These are phyloP conservation scores for Aphyosemion australe DNA, from an alignment of 2,113 vertebrate species.

Conservation along the genomic window DNA sequence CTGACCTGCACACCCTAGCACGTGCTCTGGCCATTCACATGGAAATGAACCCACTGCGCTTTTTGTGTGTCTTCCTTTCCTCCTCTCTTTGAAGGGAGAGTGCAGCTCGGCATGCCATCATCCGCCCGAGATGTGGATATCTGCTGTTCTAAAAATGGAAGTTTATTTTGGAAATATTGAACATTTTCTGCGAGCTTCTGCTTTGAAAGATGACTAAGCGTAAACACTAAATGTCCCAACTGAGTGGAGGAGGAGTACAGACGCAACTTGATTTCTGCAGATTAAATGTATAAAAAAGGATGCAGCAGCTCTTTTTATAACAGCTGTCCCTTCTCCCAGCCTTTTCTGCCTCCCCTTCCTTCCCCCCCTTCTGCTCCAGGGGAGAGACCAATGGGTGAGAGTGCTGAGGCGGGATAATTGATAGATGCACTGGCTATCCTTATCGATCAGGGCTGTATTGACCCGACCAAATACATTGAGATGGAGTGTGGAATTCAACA, in stretches of 20 bases:
- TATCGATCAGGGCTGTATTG: constrained; percentile 83
- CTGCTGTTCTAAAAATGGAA: not conserved
- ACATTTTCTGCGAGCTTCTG: not conserved
- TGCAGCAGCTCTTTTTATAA: constrained; percentile 32
- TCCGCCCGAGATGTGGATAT: not conserved
- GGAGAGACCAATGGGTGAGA: constrained; percentile 79
- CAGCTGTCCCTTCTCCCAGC: constrained; percentile 50
- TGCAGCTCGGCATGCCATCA: constrained; percentile 16
- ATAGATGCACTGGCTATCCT: constrained; percentile 85
- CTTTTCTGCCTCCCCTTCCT: constrained; percentile 35
- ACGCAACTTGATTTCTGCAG: constrained; percentile 5
- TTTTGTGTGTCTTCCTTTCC: not conserved
- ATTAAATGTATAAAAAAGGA: constrained; percentile 44
- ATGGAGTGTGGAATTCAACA: constrained; percentile 85
- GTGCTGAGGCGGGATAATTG: constrained; percentile 85
- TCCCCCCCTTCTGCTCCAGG: constrained; percentile 58
- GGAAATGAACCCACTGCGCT: constrained; percentile 62
- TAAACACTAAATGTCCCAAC: constrained; percentile 4
- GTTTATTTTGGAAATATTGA: not conserved
- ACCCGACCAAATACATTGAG: constrained; percentile 84
- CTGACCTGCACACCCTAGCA: constrained; percentile 65
- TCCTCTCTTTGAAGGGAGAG: not conserved
- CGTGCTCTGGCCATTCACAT: constrained; percentile 69
- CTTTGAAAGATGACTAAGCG: constrained; percentile 16
- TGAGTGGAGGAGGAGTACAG: constrained; percentile 17